These are phyloP conservation scores for Simalia tracyae DNA, from an alignment of 2,797 vertebrate genomes.

Conservation along the genomic window DNA sequence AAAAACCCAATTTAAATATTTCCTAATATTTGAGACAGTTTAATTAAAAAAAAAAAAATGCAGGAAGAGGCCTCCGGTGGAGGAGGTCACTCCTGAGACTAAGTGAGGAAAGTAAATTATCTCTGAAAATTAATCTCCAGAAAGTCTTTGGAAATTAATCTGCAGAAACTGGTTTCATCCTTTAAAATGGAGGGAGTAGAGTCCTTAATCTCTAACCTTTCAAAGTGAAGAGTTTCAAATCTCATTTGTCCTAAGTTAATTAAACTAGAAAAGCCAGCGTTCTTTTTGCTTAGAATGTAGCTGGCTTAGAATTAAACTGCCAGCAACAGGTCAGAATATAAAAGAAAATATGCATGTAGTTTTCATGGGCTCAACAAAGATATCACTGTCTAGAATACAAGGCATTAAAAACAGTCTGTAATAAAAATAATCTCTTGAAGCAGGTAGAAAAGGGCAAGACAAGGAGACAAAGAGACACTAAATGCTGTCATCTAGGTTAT, in stretches of 20 bases:
- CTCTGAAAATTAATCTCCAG: constrained; percentile 16
- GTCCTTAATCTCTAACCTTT: background rate
- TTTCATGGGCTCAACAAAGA: background rate
- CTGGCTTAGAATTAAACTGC: background rate
- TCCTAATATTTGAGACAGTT: background rate
- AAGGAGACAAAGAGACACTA: background rate
- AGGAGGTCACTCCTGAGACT: background rate
- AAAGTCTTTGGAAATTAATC: constrained; percentile 17
- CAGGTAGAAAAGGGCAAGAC: background rate
- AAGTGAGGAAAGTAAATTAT: constrained; percentile 12
- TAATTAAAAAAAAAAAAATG: background rate
- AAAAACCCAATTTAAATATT: background rate
- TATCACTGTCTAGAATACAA: background rate
- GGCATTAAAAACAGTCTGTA: background rate
- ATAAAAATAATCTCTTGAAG: background rate
- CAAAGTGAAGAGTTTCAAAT: background rate
- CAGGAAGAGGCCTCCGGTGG: background rate
- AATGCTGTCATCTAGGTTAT: background rate
- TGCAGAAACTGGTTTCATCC: constrained; percentile 13
- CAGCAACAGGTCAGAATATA: background rate
- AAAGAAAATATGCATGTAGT: background rate
- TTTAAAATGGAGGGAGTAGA: background rate
- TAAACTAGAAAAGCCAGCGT: background rate
- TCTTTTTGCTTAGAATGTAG: background rate
- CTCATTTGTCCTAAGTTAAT: constrained; percentile 5